Base-by-base conservation (phyloP, 1,140 invertebrate genomes). In the Dysdera silvatica region DNA sequence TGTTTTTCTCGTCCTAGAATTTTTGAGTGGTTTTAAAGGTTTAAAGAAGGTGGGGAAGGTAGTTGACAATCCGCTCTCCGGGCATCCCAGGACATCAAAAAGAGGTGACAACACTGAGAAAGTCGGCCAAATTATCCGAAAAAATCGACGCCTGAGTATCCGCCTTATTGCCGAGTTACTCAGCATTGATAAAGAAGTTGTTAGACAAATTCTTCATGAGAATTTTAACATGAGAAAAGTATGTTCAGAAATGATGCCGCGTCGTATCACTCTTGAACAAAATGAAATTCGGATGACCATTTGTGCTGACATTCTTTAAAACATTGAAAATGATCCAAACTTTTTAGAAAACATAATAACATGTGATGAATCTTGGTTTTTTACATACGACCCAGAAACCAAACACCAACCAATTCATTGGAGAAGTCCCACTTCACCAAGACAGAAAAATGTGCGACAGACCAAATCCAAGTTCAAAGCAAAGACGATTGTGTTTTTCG, bases 191-290 rank as follows among this genome's bases (percentile, higher is more conserved):
- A 45, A 23, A 33, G 53, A 62, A 62, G 65, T 28, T 56, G 58
- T 52, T 61, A 66, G 37, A 61, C 43, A 69, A 47, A 73, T 71
- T 54, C 56, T 72, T 52, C 61, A 71, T 65, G 65, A 72, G 70
- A 55, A 65, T 65, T 68, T 73, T 49, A 58, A 62, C 48, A 32
- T 55, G 66, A 29, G 24, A 62, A 65, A 66, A 53, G 57, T 66
- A 29, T 67, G 31, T 4, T 35, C 61, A 56, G 18, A 55, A 58
- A 28, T 29, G 26, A 35, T 68, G 57, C 57, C 47, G 47, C 26
- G 51, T 49, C 37, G 54, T 37, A 35, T 66, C 43, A 31, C 63
- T 33, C 10, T n/a, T n/a, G 33, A 67, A 16, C 59, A 66, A 55
- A 54, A 65, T 51, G 28, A 26, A 16, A 62, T 41, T 20, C 31